Evolutionary conservation across 2,888 invertebrate species (phyloP).

Genomic region (Dexiosoma caninum): DNA sequence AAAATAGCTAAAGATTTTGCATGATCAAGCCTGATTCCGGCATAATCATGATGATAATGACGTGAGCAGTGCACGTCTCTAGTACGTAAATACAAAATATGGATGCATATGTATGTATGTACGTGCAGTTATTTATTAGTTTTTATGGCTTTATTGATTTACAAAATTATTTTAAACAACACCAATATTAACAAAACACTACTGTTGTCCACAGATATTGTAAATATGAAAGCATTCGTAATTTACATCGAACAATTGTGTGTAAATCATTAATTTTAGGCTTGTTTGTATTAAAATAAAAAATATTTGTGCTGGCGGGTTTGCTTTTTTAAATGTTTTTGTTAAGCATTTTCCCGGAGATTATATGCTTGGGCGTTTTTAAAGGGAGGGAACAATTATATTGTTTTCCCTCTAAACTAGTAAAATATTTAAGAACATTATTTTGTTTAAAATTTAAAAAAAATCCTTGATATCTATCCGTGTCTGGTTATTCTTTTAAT

Average conservation of each 20-base stretch:
- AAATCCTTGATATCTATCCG: neutral
- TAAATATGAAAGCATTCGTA: conserved; percentile 7
- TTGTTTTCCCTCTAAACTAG: neutral
- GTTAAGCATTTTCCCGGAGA: neutral
- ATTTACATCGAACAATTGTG: conserved; percentile 37
- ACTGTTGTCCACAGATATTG: neutral
- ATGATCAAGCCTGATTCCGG: too few relatives aligned
- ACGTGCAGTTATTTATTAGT: neutral
- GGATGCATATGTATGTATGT: too few relatives aligned
- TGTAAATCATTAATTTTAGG: conserved; percentile 45
- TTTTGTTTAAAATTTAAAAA: too few relatives aligned
- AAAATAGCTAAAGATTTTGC: too few relatives aligned
- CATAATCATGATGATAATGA: too few relatives aligned
- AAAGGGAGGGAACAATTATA: neutral
- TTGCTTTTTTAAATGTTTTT: neutral
- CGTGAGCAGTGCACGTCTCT: too few relatives aligned
- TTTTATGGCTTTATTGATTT: conserved; percentile 29
- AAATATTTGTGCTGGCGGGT: neutral
- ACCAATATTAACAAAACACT: conserved; percentile 15
- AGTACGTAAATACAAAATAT: too few relatives aligned
- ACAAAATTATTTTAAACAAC: conserved; percentile 37
- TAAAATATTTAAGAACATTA: too few relatives aligned
- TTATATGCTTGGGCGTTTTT: neutral
- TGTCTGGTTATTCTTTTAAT: neutral
- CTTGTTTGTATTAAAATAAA: conserved; percentile 13